Evolutionary conservation across 2,797 vertebrate genomes (phyloP).

Genomic region (Argya squamiceps): DNA sequence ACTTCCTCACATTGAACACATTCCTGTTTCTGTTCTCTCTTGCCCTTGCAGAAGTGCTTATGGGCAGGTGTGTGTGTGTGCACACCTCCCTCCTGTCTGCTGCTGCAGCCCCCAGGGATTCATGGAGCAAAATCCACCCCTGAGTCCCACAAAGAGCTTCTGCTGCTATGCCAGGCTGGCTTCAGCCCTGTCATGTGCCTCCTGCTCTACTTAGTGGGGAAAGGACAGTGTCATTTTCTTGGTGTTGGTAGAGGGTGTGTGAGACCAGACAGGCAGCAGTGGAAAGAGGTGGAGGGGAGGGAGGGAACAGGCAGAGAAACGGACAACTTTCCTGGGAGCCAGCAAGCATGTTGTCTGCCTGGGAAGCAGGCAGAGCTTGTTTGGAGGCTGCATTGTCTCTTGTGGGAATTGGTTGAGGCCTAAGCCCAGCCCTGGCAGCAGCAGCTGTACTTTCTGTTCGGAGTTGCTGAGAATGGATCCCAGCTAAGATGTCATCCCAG

Average conservation of each 20-base stretch:
- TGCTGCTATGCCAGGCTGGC: background rate
- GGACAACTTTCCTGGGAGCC: background rate
- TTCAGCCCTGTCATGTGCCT: background rate
- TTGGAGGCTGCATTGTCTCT: slow-evolving; percentile 44
- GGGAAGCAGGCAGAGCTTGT: slow-evolving; percentile 34
- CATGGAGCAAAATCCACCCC: background rate
- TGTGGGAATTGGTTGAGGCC: slow-evolving; percentile 54
- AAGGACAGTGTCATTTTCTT: background rate
- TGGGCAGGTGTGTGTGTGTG: background rate
- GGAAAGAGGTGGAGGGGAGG: background rate
- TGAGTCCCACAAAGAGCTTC: background rate
- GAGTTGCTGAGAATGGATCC: slow-evolving; percentile 38
- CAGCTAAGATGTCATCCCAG: slow-evolving; percentile 62
- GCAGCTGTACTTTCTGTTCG: slow-evolving; percentile 61
- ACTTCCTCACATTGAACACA: slow-evolving; percentile 20
- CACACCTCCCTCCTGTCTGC: background rate
- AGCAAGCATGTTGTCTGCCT: background rate
- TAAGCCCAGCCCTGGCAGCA: slow-evolving; percentile 57
- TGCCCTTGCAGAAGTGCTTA: background rate
- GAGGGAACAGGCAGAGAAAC: background rate
- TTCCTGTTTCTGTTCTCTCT: slow-evolving; percentile 61
- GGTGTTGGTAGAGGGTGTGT: background rate
- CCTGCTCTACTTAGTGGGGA: background rate
- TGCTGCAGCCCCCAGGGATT: background rate
- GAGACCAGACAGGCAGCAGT: background rate